Evolutionary conservation across 2,888 invertebrate genomes (phyloP), one percentile per base, ranked within the genome.

Genomic region (Lithophane socia): DNA sequence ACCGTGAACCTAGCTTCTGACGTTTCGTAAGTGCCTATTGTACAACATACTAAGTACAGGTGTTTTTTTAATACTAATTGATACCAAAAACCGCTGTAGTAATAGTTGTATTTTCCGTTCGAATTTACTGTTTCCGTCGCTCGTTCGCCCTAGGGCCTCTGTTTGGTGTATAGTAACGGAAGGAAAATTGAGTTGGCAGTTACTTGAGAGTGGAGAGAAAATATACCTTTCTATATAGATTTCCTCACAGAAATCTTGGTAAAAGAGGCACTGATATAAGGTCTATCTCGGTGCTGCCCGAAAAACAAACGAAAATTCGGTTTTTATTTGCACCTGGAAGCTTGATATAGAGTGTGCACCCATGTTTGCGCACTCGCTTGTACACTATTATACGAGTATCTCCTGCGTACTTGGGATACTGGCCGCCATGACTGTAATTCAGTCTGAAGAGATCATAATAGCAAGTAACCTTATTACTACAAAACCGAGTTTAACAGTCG

Each of bases 111-210:
- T 44, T 42, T 44, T 65, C 24, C 9, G 1, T 21, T 29, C 21
- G 0, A 49, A 29, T 29, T 67, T 29, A 49, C 29, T 4, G 21
- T 13, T 52, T 67, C 18, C 13, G 21, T 54, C 54, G 54, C 29
- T 13, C 29, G 54, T 67, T n/a, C 29, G 16, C 4, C 29, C 21
- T n/a, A 2, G 13, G 8, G 8, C 12, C 29, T 49, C 4, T 21
- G 60, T 80, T 83, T 72, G 37, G 60, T 75, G 1, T 69, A 65
- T 42, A 49, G 16, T 52, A 83, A 77, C 52, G 21, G 49, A 12
- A 24, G 42, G 49, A 24, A 77, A 77, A 63, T 83, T 66, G 29
- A 44, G 42, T 81, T 64, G 44, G 5, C 12, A n/a, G 56, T 44
- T 37, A 64, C 24, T 80, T 58, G 37, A 29, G 29, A 58, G 24